These are phyloP conservation scores for Orchesella flavescens DNA, from an alignment of 2,888 invertebrate species.

Conservation along the genomic window DNA sequence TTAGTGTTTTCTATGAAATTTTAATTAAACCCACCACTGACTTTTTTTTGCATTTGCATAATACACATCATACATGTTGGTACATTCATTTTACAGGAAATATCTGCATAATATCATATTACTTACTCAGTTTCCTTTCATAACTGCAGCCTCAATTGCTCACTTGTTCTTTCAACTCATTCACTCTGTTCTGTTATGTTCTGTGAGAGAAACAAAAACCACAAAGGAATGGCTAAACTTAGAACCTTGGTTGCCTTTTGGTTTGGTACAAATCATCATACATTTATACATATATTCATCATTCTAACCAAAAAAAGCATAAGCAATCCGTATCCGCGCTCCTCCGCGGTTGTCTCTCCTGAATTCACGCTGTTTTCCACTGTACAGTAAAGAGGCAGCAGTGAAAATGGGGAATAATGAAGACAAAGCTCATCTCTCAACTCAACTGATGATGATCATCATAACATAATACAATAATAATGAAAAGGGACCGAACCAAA, in stretches of 20 bases:
- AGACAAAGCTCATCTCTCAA: constrained; percentile 19
- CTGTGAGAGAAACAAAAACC: too few species aligned
- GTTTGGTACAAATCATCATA: too few species aligned
- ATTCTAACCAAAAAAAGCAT: too few species aligned
- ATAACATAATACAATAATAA: not conserved
- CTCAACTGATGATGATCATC: not conserved
- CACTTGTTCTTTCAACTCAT: not conserved
- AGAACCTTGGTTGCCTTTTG: too few species aligned
- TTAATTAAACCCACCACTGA: constrained; percentile 70
- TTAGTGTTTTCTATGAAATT: constrained; percentile 66
- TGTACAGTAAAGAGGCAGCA: not conserved
- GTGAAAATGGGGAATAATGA: constrained; percentile 27
- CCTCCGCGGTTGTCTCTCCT: not conserved
- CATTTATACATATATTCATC: too few species aligned
- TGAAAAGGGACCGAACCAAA: constrained; percentile 21
- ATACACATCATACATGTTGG: not conserved
- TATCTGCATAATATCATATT: not conserved
- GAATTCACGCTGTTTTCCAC: constrained; percentile 24
- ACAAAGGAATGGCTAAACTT: not conserved
- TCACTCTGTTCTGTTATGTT: too few species aligned
- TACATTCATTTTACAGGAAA: too few species aligned
- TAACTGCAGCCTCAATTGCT: too few species aligned
- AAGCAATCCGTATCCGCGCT: not conserved
- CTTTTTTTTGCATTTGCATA: constrained; percentile 60
- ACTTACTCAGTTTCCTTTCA: too few species aligned